Base-by-base conservation (phyloP, 2,797 vertebrate genomes). In the Sus cebifrons region DNA sequence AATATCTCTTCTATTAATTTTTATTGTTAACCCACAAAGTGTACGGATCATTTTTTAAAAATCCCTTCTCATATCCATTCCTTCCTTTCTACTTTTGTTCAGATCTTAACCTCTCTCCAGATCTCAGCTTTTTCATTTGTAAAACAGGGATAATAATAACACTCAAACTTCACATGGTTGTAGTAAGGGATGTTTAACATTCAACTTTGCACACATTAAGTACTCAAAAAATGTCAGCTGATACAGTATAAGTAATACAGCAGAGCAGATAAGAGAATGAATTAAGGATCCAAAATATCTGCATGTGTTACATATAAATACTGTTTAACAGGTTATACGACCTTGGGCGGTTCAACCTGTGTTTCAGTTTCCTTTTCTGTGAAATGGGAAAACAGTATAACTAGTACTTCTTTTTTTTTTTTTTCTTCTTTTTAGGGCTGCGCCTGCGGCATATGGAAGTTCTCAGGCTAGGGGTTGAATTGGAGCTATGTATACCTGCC, bases 251-350 rank as follows among this genome's bases (percentile, higher is more conserved):
- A 44, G 29, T 54, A 93, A 40, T 73, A 89, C 2, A 93, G 74
- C 67, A 1, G 23, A 79, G 29, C 71, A 10, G 58, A 52, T 71
- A 86, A 81, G 14, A 94, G 10, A 36, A 52, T 77, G 68, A 73
- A 92, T 86, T 87, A 87, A 86, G 40, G 44, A 96, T 74, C 11
- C 54, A 89, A 82, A 91, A 86, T 62, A 64, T 62, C 27, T 96
- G 70, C 13, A 71, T 65, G 62, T 74, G 87, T 36, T 49, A 60
- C 14, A 44, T 14, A 77, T 14, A 21, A 10, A 64, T 9, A 29
- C 6, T 23, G 58, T n/a, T 32, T 86, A 58, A 78, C 3, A 4
- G 52, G 29, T 23, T 75, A 62, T 29, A 13, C 64, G 81, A 86
- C 54, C 60, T 71, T 75, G 49, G 9, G 18, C 29, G 71, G 52